Base-by-base conservation (phyloP, 2,888 invertebrate species). In the Sarcophaga variegata region DNA sequence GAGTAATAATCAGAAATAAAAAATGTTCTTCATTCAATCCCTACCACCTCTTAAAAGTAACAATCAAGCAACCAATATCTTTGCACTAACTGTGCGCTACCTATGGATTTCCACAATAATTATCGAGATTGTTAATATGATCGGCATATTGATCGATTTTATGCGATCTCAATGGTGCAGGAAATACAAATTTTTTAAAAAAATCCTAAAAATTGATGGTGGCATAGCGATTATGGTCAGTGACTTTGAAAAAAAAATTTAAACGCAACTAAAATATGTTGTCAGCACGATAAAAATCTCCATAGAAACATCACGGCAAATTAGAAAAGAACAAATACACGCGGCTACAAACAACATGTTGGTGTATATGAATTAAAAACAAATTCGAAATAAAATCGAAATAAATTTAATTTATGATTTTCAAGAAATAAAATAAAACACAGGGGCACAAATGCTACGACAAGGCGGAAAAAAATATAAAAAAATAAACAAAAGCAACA, bases 351-450 rank as follows among this genome's bases (percentile, higher is more conserved):
- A 37, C 37, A 37, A 37, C 8, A 37, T 10, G 37, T 10, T 37
- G 8, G 8, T 37, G 8, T 37, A 37, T 37, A 37, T 37, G 37
- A 37, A 2, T 77, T 54, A 17, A 54, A 17, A 17, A n/a, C 20
- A 60, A 76, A 87, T 79, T 87, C 81, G 70, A 87, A 37, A 37
- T 37, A 37, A 37, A 37, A 37, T 37, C 37, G 37, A 37, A 37
- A 87, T 87, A 76, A 87, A 87, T 87, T 84, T 84, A 76, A 84
- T 87, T 87, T 87, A 87, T 87, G 86, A 81, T 83, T 84, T 87
- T 87, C 78, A 54, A 78, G 83, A 87, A 87, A 81, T 60, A 72
- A 81, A 66, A 75, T 78, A 83, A 81, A 84, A 84, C n/a, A 83
- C 22, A 63, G n/a, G 67, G 3, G 54, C 49, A 63, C 25, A 71